A percentile compares a stretch with the other conserved stretches of the same genome.
Conservation (phyloP, 2,113 vertebrate species). For the Stomatorhinus ivindoensis region DNA sequence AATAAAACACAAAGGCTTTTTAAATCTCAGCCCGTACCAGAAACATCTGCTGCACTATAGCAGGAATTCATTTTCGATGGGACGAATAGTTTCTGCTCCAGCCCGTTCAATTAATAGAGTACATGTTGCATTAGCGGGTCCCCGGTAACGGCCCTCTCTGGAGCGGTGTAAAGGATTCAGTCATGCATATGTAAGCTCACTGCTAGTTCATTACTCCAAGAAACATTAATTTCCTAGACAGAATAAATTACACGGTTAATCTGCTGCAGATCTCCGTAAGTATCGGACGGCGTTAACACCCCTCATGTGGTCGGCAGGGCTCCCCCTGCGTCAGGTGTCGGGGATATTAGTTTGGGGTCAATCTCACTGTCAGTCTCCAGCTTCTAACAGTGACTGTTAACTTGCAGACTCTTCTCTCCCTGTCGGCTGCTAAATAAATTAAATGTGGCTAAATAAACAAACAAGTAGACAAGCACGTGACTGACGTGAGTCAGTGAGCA, state of each 20-base stretch:
- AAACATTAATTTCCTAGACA: conserved; percentile 38
- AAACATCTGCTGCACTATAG: conserved; percentile 20
- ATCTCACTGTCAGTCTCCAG: not conserved
- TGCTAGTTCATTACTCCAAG: conserved; percentile 41
- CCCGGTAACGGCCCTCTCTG: not conserved
- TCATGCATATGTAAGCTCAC: conserved; percentile 16
- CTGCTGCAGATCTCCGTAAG: conserved; percentile 26
- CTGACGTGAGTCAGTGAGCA: not conserved
- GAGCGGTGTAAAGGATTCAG: conserved; percentile 1
- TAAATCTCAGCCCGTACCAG: conserved; percentile 2
- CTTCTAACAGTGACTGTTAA: not conserved
- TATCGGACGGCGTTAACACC: not conserved
- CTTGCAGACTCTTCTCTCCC: not conserved
- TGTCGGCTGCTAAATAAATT: not conserved
- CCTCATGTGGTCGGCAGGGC: not conserved
- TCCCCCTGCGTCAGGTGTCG: not conserved
- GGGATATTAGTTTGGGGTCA: not conserved
- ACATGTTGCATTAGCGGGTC: conserved; percentile 11
- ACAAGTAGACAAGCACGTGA: not conserved
- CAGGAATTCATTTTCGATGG: conserved; percentile 16
- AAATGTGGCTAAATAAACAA: not conserved
- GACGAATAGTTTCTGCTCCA: conserved; percentile 11
- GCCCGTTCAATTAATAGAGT: conserved; percentile 23
- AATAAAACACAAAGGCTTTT: not conserved
- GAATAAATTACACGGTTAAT: conserved; percentile 45